Evolutionary conservation across 2,113 vertebrate species (phyloP).

Genomic region (Todiramphus saurophagus): DNA sequence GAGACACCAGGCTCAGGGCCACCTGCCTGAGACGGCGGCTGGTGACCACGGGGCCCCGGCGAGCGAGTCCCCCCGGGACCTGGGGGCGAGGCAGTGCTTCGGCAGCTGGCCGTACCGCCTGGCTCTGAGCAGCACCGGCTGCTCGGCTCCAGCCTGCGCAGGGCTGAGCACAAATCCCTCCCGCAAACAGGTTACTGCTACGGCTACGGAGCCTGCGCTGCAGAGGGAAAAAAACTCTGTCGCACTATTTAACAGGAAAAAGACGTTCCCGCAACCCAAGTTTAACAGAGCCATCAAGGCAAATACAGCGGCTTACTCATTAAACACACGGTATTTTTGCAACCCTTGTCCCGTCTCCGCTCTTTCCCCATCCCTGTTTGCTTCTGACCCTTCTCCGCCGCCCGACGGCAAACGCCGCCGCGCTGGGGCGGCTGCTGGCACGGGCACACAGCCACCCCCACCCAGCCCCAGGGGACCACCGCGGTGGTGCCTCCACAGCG

Average conservation of each 20-base stretch:
- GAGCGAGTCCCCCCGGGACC: accelerated
- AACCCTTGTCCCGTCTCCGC: constrained; percentile 24
- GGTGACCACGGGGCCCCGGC: neutral
- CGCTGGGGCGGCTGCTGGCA: neutral
- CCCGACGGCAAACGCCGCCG: neutral
- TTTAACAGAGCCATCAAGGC: neutral
- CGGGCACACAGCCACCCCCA: neutral
- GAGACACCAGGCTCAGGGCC: neutral
- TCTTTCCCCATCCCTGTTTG: constrained; percentile 34
- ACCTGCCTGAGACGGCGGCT: neutral
- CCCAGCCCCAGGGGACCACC: neutral
- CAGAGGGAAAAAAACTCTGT: neutral
- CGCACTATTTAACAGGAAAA: neutral
- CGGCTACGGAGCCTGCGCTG: neutral
- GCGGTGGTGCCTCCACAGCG: neutral
- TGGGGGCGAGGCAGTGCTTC: neutral
- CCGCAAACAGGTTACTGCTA: neutral
- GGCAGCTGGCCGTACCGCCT: neutral
- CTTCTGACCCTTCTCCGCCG: neutral
- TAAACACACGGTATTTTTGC: constrained; percentile 18
- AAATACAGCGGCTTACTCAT: constrained; percentile 34
- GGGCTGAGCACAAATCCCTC: neutral
- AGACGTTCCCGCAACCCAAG: neutral
- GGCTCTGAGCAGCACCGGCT: neutral
- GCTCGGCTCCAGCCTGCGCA: neutral